phyloP scores from a whole-genome alignment of 2,888 invertebrate species.

The Prosapia bicincta region DNA sequence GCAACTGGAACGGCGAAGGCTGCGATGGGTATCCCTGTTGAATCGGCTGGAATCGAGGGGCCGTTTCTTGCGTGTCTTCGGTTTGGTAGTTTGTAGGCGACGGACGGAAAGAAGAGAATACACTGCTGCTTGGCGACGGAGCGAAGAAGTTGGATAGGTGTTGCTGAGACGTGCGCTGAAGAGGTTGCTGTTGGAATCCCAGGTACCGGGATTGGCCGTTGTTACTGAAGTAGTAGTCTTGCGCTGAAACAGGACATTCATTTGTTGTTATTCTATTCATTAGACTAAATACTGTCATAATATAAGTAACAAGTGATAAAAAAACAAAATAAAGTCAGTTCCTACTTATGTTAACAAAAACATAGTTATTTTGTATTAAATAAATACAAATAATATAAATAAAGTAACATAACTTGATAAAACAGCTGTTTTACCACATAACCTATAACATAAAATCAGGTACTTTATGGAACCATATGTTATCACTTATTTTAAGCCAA shows the following conservation, averaged over 20 bases:
- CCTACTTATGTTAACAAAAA: too few species aligned
- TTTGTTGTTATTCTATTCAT: too few species aligned
- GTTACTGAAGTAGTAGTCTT: constrained; percentile 34
- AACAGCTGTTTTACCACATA: too few species aligned
- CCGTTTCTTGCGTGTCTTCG: constrained; percentile 3
- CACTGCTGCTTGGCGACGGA: constrained; percentile 8
- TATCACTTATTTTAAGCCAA: too few species aligned
- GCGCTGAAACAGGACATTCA: constrained; percentile 35
- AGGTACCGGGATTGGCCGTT: constrained; percentile 22
- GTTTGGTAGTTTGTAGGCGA: constrained; percentile 9
- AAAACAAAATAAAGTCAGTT: too few species aligned
- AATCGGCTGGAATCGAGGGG: constrained; percentile 20
- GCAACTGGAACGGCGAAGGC: constrained; percentile 22
- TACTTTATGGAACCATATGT: too few species aligned
- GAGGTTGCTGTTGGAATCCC: constrained; percentile 22
- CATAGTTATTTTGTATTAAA: too few species aligned
- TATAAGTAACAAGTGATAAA: too few species aligned
- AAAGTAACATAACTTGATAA: too few species aligned
- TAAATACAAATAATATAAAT: too few species aligned
- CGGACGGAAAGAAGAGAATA: constrained; percentile 22
- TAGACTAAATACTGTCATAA: too few species aligned
- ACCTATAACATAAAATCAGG: too few species aligned
- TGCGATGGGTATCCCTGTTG: constrained; percentile 9
- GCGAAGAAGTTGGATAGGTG: constrained; percentile 22
- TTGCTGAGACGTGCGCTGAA: constrained; percentile 23